Conservation (phyloP, 2,888 invertebrate species). For the Perizoma affinitatum region DNA sequence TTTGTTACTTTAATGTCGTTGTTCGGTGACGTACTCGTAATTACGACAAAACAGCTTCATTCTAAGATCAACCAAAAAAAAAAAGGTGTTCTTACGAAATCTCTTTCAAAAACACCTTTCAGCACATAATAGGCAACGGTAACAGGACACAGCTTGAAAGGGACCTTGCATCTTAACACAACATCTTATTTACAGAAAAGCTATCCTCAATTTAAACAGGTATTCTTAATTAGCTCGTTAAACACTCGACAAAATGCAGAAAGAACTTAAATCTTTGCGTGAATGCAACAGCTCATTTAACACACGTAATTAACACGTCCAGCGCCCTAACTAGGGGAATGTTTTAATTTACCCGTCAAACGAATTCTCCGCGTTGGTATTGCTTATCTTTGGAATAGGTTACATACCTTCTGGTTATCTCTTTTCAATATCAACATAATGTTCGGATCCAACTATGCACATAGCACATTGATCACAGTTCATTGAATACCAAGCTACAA, state of each 20-base stretch:
- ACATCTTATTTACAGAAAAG: slow-evolving; percentile 26
- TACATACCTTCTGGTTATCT: not conserved
- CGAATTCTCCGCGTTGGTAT: slow-evolving; percentile 8
- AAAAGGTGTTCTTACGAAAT: slow-evolving; percentile 32
- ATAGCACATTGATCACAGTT: not conserved
- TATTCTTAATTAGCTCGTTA: slow-evolving; percentile 32
- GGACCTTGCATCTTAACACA: slow-evolving; percentile 20
- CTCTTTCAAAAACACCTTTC: slow-evolving; percentile 33
- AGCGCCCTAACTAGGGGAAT: slow-evolving; percentile 20
- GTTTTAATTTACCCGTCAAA: slow-evolving; percentile 19
- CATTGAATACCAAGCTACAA: too few species aligned
- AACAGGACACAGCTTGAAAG: slow-evolving; percentile 20
- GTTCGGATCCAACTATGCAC: not conserved
- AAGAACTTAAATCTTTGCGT: slow-evolving; percentile 26
- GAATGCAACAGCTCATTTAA: slow-evolving; percentile 23
- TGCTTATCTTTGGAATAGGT: not conserved
- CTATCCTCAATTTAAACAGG: slow-evolving; percentile 27
- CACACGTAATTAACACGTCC: slow-evolving; percentile 30
- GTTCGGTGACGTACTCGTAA: slow-evolving; percentile 42
- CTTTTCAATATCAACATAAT: not conserved
- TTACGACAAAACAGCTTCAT: slow-evolving; percentile 38
- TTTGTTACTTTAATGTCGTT: slow-evolving; percentile 57
- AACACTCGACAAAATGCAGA: slow-evolving; percentile 34
- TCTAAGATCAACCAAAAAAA: slow-evolving; percentile 30
- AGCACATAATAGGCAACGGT: slow-evolving; percentile 26